Evolutionary conservation across 2,797 vertebrate genomes (phyloP).

Genomic region (Tenualosa thibaudeaui): DNA sequence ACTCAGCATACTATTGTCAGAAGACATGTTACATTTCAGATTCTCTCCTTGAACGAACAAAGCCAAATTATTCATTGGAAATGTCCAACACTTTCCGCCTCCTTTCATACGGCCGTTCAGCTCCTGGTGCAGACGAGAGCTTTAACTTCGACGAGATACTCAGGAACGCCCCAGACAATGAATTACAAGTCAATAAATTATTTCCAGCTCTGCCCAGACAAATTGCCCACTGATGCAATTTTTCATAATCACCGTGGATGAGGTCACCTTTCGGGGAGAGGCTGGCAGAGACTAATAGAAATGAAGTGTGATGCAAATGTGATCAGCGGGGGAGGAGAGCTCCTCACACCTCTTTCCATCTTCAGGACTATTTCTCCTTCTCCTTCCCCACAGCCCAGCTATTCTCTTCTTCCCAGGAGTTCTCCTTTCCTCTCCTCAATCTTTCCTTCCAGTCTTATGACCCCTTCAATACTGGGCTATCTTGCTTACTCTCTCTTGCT

Average conservation of each 20-base stretch:
- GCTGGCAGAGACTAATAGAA: constrained; percentile 51
- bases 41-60: background rate
- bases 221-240: constrained; percentile 20
- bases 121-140: background rate
- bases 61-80: constrained; percentile 8
- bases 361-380: background rate
- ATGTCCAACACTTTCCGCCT: background rate
- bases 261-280: constrained; percentile 11
- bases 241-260: constrained; percentile 14
- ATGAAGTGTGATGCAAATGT: constrained; percentile 66
- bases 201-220: background rate
- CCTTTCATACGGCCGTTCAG: no score
- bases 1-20: background rate
- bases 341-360: background rate
- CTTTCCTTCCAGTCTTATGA: background rate
- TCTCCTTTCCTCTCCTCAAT: background rate
- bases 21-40: background rate
- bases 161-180: constrained; percentile 4
- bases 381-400: background rate
- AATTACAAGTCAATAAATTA: constrained; percentile 23
- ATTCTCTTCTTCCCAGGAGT: constrained; percentile 43
- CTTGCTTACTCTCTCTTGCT: no score
- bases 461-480: background rate
- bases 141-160: background rate
- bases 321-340: constrained; percentile 49